Conservation (phyloP, 2,797 vertebrate species). For the Tangara arthus region DNA sequence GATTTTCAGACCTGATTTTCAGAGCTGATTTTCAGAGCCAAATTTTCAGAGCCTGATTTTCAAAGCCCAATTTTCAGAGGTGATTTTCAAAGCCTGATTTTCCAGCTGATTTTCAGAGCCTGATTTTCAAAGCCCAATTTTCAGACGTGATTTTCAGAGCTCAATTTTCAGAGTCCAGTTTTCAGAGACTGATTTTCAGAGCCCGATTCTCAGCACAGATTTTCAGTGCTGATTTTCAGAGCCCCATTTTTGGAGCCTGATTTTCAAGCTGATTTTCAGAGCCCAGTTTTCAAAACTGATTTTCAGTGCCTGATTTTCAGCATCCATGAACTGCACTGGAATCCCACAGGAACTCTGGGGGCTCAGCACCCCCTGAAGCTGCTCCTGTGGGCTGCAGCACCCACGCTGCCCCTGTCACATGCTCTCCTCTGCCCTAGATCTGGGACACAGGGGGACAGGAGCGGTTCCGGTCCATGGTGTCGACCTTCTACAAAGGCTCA, state of each 20-base stretch:
- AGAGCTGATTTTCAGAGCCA: neutral
- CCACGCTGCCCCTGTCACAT: rapidly evolving
- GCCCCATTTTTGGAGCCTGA: neutral
- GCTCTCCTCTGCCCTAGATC: conserved; percentile 68
- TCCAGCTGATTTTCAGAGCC: too few relatives aligned
- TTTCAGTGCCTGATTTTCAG: neutral
- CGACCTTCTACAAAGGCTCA: conserved; percentile 80
- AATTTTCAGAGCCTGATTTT: neutral
- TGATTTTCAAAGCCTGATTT: neutral
- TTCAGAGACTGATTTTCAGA: neutral
- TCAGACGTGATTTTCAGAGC: neutral
- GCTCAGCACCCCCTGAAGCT: neutral
- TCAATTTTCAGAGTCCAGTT: neutral
- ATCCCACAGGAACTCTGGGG: neutral
- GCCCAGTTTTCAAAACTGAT: rapidly evolving
- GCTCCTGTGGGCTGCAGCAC: neutral
- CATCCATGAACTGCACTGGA: rapidly evolving
- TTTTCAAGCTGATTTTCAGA: neutral
- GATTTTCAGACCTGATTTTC: neutral
- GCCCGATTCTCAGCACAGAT: too few relatives aligned
- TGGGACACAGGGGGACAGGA: conserved; percentile 85
- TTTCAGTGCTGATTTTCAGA: too few relatives aligned
- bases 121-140: neutral
- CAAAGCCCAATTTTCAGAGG: neutral
- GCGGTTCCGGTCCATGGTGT: conserved; percentile 80